Base-by-base conservation (phyloP, 2,888 invertebrate genomes). In the Elmis aenea region DNA sequence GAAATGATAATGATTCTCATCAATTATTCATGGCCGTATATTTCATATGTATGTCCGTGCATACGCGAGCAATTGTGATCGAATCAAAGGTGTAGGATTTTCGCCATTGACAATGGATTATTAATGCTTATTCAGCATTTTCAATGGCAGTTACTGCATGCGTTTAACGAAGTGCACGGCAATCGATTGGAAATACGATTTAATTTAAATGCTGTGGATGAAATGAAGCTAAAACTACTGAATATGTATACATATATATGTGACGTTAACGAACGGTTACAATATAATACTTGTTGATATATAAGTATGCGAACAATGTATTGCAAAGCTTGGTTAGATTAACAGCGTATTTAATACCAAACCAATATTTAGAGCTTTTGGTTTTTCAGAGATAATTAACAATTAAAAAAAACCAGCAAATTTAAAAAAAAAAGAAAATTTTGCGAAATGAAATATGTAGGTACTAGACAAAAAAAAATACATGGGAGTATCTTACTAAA, bases 1-100 rank as follows among this genome's bases (percentile, higher is more conserved):
- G 42, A 42, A 42, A 42, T 42, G n/a, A n/a, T n/a, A 42, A 42
- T 42, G 37, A 42, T 38, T 38, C 38, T 42, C 42, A 42, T 42
- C 37, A 42, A 42, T 38, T 42, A 42, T 42, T 42, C 42, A 42
- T 42, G 42, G 14, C 33, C 29, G 30, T 34, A 38, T 42, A 42
- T 42, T 42, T 42, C 38, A 42, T 23, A 34, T n/a, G n/a, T n/a
- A n/a, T 42, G 42, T 37, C 38, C 42, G 28, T 42, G 42, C 37
- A 42, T 42, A 38, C 34, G 38, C 33, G 34, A 37, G 38, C 42
- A 38, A 42, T 42, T 42, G 42, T 42, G 37, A 42, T 34, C 37
- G 33, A 42, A 42, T 42, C 33, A 42, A 42, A 42, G 38, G 36
- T 34, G 42, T 38, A 38, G 42, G 33, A 38, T 42, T 42, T 42